Conservation (phyloP, 1,140 invertebrate genomes). For the Leptinotarsa defecta region DNA sequence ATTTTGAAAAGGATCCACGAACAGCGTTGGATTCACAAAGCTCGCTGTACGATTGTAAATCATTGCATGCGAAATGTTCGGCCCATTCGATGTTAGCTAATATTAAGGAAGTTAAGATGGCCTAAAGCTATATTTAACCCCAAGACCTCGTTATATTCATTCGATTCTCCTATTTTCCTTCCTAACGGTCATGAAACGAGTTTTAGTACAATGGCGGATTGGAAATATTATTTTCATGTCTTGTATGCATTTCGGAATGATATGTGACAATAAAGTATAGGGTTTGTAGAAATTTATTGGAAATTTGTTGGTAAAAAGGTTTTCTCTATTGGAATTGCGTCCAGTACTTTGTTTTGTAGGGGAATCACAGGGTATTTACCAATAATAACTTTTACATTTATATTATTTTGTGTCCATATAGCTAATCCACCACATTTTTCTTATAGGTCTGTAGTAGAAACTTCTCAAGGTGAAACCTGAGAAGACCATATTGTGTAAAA, state of each 20-base stretch:
- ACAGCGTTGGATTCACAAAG: not conserved
- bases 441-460: too few species aligned
- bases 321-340: too few species aligned
- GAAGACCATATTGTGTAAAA: too few species aligned
- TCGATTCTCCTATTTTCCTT: slow-evolving; percentile 8
- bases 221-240: slow-evolving; percentile 10
- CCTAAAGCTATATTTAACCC: slow-evolving; percentile 20
- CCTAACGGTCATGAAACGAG: not conserved
- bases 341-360: too few species aligned
- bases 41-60: slow-evolving; percentile 20
- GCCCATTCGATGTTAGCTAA: slow-evolving; percentile 24
- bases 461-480: too few species aligned
- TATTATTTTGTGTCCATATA: too few species aligned
- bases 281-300: too few species aligned
- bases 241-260: not conserved
- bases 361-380: too few species aligned
- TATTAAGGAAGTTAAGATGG: slow-evolving; percentile 22
- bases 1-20: slow-evolving; percentile 5
- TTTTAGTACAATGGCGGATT: slow-evolving; percentile 1
- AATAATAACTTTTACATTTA: too few species aligned
- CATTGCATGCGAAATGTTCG: slow-evolving; percentile 18
- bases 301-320: too few species aligned
- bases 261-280: not conserved
- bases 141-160: slow-evolving; percentile 17
- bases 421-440: too few species aligned